phyloP scores from a whole-genome alignment of 2,113 vertebrate species.

The Cariama cristata region DNA sequence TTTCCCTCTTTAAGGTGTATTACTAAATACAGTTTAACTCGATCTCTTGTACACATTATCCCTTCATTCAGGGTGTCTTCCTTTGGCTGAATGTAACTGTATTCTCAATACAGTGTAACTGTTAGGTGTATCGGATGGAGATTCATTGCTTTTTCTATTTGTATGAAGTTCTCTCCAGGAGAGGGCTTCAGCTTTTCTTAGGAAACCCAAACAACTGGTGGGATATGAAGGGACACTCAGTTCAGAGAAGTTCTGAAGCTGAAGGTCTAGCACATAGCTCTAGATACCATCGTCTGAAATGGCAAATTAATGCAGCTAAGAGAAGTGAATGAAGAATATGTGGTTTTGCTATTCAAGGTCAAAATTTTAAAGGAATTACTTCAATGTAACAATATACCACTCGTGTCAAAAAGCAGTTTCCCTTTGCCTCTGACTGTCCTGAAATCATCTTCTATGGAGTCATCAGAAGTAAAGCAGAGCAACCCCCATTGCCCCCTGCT shows the following conservation, averaged over 20 bases:
- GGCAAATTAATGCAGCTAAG: neutral
- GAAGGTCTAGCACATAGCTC: neutral
- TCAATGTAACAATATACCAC: neutral
- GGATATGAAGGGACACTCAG: neutral
- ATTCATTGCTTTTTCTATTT: neutral
- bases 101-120: too few relatives aligned
- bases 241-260: neutral
- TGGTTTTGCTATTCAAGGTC: neutral
- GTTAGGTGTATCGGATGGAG: too few relatives aligned
- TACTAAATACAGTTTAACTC: neutral
- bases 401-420: neutral
- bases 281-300: neutral
- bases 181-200: neutral
- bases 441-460: neutral
- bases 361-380: neutral
- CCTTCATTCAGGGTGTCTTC: neutral
- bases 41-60: neutral
- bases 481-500: neutral
- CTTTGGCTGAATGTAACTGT: neutral
- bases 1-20: neutral
- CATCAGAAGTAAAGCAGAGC: neutral
- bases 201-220: neutral
- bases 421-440: neutral
- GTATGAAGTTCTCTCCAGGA: neutral
- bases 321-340: neutral